A percentile compares a stretch with the other conserved stretches of the same genome.
Evolutionary conservation across 2,113 vertebrate genomes (phyloP).

Genomic region (Anarrhichthys ocellatus): DNA sequence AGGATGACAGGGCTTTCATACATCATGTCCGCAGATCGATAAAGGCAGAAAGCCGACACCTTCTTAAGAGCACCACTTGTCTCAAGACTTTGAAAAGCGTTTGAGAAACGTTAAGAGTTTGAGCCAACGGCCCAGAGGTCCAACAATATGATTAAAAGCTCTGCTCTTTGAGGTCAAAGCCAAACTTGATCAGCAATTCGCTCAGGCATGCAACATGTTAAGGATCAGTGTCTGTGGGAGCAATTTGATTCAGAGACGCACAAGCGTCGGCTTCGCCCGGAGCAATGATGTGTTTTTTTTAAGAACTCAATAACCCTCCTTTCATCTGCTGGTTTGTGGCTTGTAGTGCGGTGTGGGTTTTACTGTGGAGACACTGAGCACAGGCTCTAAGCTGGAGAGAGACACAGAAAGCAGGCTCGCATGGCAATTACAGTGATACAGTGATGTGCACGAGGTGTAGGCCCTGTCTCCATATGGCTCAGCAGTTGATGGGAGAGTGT

Average conservation of each 20-base stretch:
- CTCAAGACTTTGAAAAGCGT: conserved; percentile 35
- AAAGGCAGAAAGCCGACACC: conserved; percentile 53
- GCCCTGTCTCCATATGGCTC: conserved; percentile 2
- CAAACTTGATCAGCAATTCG: conserved; percentile 28
- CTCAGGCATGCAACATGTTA: conserved; percentile 31
- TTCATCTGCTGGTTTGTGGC: conserved; percentile 49
- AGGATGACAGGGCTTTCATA: conserved; percentile 50
- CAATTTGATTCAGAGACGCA: conserved; percentile 37
- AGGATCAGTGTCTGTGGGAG: conserved; percentile 34
- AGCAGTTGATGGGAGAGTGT: neutral
- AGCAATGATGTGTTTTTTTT: conserved; percentile 40
- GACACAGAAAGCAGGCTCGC: neutral
- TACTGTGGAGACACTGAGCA: neutral
- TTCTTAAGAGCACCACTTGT: conserved; percentile 37
- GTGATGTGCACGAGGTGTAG: conserved; percentile 13
- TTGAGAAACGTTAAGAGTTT: neutral
- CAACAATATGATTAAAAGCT: conserved; percentile 29
- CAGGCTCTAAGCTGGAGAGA: conserved; percentile 8
- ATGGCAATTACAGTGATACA: conserved; percentile 17
- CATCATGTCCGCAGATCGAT: conserved; percentile 64
- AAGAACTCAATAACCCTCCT: conserved; percentile 16
- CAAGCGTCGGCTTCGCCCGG: neutral
- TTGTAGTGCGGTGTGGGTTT: conserved; percentile 21
- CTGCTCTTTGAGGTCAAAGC: conserved; percentile 29
- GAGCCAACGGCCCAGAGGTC: neutral